Percentiles rank a stretch among this genome's conserved stretches.
Conservation (phyloP, 2,113 vertebrate genomes). For the Paedocypris sp. region DNA sequence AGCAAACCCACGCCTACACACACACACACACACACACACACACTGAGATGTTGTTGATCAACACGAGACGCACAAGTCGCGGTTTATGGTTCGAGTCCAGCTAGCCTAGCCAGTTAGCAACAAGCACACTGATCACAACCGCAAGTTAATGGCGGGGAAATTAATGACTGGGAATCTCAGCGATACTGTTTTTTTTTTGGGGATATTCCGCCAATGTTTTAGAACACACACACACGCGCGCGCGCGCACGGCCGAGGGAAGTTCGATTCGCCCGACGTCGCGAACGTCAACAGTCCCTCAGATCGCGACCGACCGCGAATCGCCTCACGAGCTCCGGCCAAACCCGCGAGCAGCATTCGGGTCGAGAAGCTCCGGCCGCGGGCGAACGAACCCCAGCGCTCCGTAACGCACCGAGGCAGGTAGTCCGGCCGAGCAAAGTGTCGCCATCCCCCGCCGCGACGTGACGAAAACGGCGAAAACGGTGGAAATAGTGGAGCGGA, state of each 20-base stretch:
- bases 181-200: too few relatives aligned
- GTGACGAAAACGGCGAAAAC: conserved; percentile 5
- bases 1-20: background rate
- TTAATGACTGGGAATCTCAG: too few relatives aligned
- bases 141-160: conserved; percentile 6
- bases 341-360: too few relatives aligned
- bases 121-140: conserved; percentile 11
- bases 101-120: conserved; percentile 9
- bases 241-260: conserved; percentile 17
- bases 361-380: too few relatives aligned
- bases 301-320: background rate
- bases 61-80: background rate
- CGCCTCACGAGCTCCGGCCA: too few relatives aligned
- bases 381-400: conserved; percentile 50
- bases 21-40: background rate
- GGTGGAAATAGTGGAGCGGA: background rate
- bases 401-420: conserved; percentile 39
- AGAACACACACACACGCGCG: conserved; percentile 3
- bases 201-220: background rate
- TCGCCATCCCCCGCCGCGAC: background rate
- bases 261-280: conserved; percentile 28
- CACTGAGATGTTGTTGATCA: background rate
- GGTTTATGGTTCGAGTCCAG: conserved; percentile 7
- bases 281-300: background rate
- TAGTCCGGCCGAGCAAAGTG: conserved; percentile 5